Evolutionary conservation across 2,888 invertebrate species (phyloP), one percentile per base, ranked within the genome.

Genomic region (Oegoconia quadripuncta): DNA sequence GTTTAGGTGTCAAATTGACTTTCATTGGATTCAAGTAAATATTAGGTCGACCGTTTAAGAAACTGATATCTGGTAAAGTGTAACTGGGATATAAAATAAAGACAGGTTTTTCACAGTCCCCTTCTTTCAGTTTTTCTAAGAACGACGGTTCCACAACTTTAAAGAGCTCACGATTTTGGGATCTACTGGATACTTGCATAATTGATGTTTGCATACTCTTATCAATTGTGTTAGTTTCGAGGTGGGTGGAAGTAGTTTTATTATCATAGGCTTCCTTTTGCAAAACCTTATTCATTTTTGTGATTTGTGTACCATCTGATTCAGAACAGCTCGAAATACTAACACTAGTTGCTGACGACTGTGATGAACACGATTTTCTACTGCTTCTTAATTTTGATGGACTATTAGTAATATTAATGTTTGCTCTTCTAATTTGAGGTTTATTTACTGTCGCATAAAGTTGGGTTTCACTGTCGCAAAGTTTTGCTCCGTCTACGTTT

Each of bases 31-130:
- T 92, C 41, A 95, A 84, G 45, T 93, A 91, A 42, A 96, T 91
- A 52, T 95, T 93, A 42, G 83, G 78, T 48, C 80, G 73, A 26
- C 87, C 87, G 46, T 86, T 82, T 39, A 97, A 88, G 75, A 97
- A 97, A 56, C 94, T 94, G 56, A 97, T 89, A 80, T 97, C 95
- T 13, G 97, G 97, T 45, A 97, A 79, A 5, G 96, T 93, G 64
- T 97, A 97, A 75, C 94, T 96, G 17, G 97, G 97, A 79, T 96
- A 97, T 49, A 96, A 91, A 28, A 97, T 93, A 74, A 95, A 97
- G 1, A 97, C 94, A 3, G 96, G 95, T 60, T 93, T 94, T 59
- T 91, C 74, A 66, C 88, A 90, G 50, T 90, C 90, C 5, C 90
- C 91, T 67, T 90, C 78, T 64, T 90, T 92, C 11, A 93, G 73